These are phyloP conservation scores for Calidris pygmaea DNA, from an alignment of 2,113 vertebrate genomes.

Conservation along the genomic window DNA sequence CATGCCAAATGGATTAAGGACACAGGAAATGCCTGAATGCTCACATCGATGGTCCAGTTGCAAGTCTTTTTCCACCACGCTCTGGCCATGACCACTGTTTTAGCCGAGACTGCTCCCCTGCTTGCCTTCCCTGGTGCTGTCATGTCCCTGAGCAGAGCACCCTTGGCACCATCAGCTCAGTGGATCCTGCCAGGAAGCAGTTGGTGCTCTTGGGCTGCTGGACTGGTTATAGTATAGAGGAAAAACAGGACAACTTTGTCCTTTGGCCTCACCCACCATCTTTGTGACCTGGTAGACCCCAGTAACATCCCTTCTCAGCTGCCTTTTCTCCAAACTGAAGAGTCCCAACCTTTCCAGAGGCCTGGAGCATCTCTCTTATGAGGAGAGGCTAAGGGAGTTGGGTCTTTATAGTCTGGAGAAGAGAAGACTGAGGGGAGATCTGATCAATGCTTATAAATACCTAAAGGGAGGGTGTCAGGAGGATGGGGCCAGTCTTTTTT, in stretches of 20 bases:
- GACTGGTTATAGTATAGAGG: fast-evolving
- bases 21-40: neutral
- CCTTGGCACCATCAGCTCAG: neutral
- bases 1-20: neutral
- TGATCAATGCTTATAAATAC: too few species aligned
- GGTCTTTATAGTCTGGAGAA: too few species aligned
- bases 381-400: too few species aligned
- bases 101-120: neutral
- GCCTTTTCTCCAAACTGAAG: neutral
- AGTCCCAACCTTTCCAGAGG: neutral
- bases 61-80: neutral
- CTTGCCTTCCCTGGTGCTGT: neutral
- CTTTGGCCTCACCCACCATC: neutral
- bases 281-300: neutral
- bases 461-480: too few species aligned
- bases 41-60: neutral
- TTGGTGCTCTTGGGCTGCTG: neutral
- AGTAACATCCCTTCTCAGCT: neutral
- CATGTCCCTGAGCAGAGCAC: neutral
- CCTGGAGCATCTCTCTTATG: too few species aligned
- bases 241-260: neutral
- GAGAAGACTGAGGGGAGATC: too few species aligned
- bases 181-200: neutral
- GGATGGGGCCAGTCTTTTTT: too few species aligned
- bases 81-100: neutral